These are phyloP conservation scores for Syrrhaptes paradoxus DNA, from an alignment of 2,113 vertebrate species.

Conservation along the genomic window DNA sequence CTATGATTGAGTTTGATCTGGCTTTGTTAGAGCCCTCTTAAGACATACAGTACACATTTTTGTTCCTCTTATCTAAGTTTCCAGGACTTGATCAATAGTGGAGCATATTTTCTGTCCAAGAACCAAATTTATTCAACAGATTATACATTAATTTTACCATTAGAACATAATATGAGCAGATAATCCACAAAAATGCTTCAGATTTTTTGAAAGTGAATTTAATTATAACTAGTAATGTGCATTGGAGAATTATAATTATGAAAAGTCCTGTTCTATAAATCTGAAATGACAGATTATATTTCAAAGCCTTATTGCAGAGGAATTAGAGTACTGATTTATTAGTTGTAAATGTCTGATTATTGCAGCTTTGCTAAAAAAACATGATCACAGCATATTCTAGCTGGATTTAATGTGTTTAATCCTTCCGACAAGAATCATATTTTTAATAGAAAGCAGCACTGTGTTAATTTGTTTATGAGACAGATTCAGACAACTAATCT, in stretches of 20 bases:
- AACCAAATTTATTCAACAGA: constrained; percentile 74
- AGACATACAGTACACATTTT: constrained; percentile 46
- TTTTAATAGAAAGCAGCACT: constrained; percentile 68
- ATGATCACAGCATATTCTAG: constrained; percentile 67
- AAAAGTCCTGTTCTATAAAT: constrained; percentile 77
- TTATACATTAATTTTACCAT: constrained; percentile 76
- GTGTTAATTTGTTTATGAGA: constrained; percentile 77
- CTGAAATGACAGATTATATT: constrained; percentile 83
- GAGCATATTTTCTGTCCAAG: constrained; percentile 52
- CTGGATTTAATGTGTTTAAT: constrained; percentile 76
- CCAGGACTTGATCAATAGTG: constrained; percentile 63
- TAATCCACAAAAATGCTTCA: constrained; percentile 75
- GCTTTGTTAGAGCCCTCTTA: constrained; percentile 46
- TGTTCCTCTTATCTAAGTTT: constrained; percentile 64
- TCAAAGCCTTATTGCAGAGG: constrained; percentile 79
- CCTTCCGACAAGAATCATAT: constrained; percentile 69
- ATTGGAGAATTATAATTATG: constrained; percentile 78
- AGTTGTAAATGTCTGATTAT: constrained; percentile 82
- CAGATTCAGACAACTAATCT: constrained; percentile 70
- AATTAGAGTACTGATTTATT: constrained; percentile 80
- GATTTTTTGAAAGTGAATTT: constrained; percentile 81
- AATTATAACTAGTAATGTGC: constrained; percentile 77
- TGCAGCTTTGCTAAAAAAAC: constrained; percentile 77
- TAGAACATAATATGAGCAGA: constrained; percentile 68
- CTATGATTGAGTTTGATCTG: constrained; percentile 37